Percentiles rank a stretch among this genome's conserved stretches.
These are phyloP conservation scores for Balaenoptera acutorostrata DNA, from an alignment of 2,113 vertebrate species.

Conservation along the genomic window DNA sequence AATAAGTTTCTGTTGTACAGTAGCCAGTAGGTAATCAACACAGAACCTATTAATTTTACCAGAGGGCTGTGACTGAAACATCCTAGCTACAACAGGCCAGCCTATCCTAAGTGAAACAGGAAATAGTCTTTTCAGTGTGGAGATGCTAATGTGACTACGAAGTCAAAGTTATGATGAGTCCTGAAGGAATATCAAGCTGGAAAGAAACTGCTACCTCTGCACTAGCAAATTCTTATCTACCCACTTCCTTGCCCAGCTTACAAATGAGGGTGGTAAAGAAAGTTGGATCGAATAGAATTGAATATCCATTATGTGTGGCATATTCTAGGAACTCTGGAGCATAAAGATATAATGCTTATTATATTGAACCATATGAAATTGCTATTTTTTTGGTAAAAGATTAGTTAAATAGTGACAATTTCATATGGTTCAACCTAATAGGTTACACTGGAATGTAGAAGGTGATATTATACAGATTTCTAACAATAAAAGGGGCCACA, in stretches of 20 bases:
- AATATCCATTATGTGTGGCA: neutral
- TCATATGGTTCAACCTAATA: neutral
- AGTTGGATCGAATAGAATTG: neutral
- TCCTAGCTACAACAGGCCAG: neutral
- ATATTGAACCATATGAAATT: neutral
- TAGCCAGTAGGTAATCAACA: neutral
- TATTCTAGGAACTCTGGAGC: neutral
- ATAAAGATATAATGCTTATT: neutral
- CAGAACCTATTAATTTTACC: neutral
- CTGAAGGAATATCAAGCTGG: neutral
- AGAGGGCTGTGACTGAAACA: neutral
- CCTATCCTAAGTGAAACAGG: neutral
- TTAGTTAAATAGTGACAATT: constrained; percentile 13
- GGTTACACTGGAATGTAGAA: neutral
- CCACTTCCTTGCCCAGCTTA: neutral
- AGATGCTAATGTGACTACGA: neutral
- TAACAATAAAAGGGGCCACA: neutral
- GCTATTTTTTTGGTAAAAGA: neutral
- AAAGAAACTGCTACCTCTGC: neutral
- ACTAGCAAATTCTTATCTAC: neutral
- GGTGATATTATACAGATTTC: neutral
- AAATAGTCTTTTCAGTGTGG: constrained; percentile 22
- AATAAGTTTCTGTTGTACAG: constrained; percentile 12
- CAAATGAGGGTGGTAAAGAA: neutral
- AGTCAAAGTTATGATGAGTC: neutral